Evolutionary conservation across 2,888 invertebrate species (phyloP), one percentile per base, ranked within the genome.

Genomic region (Pedicia rivosa): DNA sequence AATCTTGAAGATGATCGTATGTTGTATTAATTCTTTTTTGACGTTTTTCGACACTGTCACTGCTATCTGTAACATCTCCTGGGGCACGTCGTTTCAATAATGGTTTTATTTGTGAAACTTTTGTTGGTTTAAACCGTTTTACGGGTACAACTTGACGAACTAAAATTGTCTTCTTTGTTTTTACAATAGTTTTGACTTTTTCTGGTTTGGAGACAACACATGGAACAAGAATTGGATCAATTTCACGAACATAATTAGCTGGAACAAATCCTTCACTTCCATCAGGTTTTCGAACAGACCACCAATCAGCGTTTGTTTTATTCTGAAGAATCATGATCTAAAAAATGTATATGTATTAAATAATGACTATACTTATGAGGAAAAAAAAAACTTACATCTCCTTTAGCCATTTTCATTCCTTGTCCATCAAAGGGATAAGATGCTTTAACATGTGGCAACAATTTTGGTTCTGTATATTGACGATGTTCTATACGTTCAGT

Each of bases 251-350:
- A 59, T 97, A 97, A 63, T 91, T 94, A 2, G 92, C 94, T 0
- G 98, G 98, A 4, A 97, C 94, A 60, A 94, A 98, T 2, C 97
- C 97, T 51, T 95, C 95, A 0, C 76, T 74, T 0, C 94, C 83
- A 53, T 87, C 88, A 0, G 78, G 75, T 57, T 90, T 90, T 10
- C 91, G 70, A n/a, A 95, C 87, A 50, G 88, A 88, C 98, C 98
- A 98, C 97, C 97, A 97, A 58, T 98, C 98, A 0, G 82, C 78
- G 63, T 95, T 97, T 6, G 90, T 92, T 64, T 91, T 91, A 55
- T 83, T 88, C 43, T 97, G 70, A 2, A 98, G 67, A 52, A 90
- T 79, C 84, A 97, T 86, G 2, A 78, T n/a, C n/a, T n/a, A n/a
- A n/a, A n/a, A n/a, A n/a, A n/a, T n/a, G n/a, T 68, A 46, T 47